Evolutionary conservation across 2,888 invertebrate species (phyloP).

Genomic region (Lochmaea capreae): DNA sequence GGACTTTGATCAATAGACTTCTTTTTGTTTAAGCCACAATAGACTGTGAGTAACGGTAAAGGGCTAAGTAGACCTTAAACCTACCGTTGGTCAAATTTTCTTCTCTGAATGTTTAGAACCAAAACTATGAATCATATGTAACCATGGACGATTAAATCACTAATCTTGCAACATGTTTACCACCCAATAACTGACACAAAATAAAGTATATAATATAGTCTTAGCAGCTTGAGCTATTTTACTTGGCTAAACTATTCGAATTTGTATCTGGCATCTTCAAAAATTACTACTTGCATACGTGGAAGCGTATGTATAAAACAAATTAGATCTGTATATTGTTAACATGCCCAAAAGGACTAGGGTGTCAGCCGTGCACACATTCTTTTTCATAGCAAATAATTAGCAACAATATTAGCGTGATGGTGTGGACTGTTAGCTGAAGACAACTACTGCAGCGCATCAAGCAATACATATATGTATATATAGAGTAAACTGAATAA

Average conservation of each 20-base stretch:
- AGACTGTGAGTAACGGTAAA: too few relatives aligned
- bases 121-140: too few relatives aligned
- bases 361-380: conserved; percentile 32
- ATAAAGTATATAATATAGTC: too few relatives aligned
- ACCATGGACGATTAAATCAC: too few relatives aligned
- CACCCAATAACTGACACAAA: too few relatives aligned
- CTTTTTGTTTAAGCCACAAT: too few relatives aligned
- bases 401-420: conserved; percentile 17
- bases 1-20: too few relatives aligned
- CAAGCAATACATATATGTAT: not conserved
- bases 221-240: not conserved
- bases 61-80: too few relatives aligned
- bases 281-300: not conserved
- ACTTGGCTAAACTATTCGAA: not conserved
- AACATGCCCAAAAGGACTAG: conserved; percentile 21
- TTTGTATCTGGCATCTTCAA: not conserved
- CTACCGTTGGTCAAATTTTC: too few relatives aligned
- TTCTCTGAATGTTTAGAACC: too few relatives aligned
- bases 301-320: not conserved
- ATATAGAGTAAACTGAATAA: not conserved
- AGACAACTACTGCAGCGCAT: not conserved
- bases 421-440: conserved; percentile 11
- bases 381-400: conserved; percentile 17
- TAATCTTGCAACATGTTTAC: too few relatives aligned
- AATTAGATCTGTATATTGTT: conserved; percentile 12